Base-by-base conservation (phyloP, 1,140 invertebrate genomes). In the Solenopsis invicta region DNA sequence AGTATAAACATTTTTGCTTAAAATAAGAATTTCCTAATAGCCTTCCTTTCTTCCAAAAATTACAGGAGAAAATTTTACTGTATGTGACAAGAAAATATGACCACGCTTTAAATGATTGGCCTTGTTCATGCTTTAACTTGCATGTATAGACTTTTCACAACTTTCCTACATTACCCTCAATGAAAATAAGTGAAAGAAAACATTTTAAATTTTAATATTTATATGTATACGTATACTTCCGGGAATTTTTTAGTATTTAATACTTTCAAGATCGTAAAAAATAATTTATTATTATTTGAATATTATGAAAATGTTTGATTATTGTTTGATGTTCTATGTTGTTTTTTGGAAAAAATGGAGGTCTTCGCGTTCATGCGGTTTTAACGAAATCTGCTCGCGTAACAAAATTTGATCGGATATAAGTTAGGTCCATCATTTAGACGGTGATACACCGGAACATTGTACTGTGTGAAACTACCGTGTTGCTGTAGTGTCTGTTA, bases 21-120 rank as follows among this genome's bases (percentile, higher is more conserved):
- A 48, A 71, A 88, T 37, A 56, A 2, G 18, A 24, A 12, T 29
- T n/a, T 13, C 8, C 29, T 48, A 21, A 52, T 13, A 29, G 2
- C 9, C 54, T 37, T 18, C 12, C 12, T 37, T 62, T 48, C 50
- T 9, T 54, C 12, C 76, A n/a, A 54, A 24, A 56, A 34, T 18
- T 24, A 18, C 34, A 59, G 12, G n/a, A 64, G n/a, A 85, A 41
- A 71, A 64, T 86, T 91, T 64, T 71, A 37, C 82, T 88, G 78
- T 66, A 77, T 90, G 67, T 85, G 86, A 90, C 86, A 88, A 91
- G 89, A 90, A 92, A 92, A 93, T 92, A 88, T 48, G 48, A 48
- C 9, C 8, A 48, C 69, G 81, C 62, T 76, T 90, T 50, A 50
- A 69, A 50, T 50, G 67, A 69, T 8, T 24, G n/a, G 48, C 21